Percentiles rank a stretch among this genome's conserved stretches.
These are phyloP conservation scores for Adelges cooleyi DNA, from an alignment of 1,140 invertebrate species.

Conservation along the genomic window DNA sequence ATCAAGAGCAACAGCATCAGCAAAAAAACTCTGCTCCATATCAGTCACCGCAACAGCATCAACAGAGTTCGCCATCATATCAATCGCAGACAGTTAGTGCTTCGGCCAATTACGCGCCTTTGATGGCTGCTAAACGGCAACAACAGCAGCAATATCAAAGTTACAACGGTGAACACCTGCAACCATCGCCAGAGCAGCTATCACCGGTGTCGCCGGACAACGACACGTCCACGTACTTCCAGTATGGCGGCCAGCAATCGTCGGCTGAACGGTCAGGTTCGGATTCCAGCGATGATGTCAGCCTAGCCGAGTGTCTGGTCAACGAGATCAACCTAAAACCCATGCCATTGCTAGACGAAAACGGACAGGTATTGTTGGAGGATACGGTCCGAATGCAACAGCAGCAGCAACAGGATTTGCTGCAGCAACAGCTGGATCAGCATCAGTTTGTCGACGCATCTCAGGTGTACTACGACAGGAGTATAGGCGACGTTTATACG, in stretches of 20 bases:
- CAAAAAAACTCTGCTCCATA: not conserved
- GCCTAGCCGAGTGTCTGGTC: conserved; percentile 23
- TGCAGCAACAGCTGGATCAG: conserved; percentile 23
- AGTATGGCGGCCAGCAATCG: not conserved
- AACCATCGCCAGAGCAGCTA: not conserved
- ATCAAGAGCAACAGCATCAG: conserved; percentile 18
- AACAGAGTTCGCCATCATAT: not conserved
- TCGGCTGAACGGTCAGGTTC: conserved; percentile 18
- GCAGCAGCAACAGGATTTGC: conserved; percentile 24
- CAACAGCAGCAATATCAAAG: not conserved
- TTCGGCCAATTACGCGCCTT: not conserved
- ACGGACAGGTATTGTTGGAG: conserved; percentile 2
- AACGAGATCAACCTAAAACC: conserved; percentile 1
- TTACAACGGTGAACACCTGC: not conserved
- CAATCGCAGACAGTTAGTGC: not conserved
- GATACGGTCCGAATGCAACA: conserved; percentile 19
- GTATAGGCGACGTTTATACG: conserved; percentile 44
- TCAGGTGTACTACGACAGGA: conserved; percentile 40
- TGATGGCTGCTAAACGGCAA: not conserved
- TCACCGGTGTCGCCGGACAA: conserved; percentile 8
- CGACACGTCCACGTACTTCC: not conserved
- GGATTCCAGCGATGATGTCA: conserved; percentile 28
- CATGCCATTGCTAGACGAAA: conserved; percentile 12
- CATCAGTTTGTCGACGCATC: conserved; percentile 22
- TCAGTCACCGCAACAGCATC: conserved; percentile 16